Conservation (phyloP, 2,888 invertebrate genomes). For the Altica lythri region DNA sequence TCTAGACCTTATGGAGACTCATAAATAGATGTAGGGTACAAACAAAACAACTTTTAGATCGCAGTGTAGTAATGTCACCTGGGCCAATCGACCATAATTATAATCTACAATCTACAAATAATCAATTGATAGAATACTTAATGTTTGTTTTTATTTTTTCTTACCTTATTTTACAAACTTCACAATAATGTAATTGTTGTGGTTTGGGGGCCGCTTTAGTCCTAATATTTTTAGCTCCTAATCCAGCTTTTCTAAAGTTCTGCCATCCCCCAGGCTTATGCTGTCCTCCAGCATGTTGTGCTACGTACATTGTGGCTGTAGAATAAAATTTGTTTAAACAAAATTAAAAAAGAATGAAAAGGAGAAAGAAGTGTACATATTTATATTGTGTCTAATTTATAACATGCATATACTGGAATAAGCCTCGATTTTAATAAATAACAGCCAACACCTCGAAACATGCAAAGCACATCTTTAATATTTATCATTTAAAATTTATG, state of each 20-base stretch:
- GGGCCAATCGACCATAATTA: too few species aligned
- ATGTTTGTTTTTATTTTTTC: conserved; percentile 9
- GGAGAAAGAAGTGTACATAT: too few species aligned
- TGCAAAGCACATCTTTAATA: too few species aligned
- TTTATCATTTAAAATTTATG: too few species aligned
- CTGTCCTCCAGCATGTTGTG: conserved; percentile 69
- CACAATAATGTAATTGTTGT: conserved; percentile 95
- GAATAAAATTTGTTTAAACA: conserved; percentile 47
- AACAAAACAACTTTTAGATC: too few species aligned
- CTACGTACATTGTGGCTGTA: conserved; percentile 93
- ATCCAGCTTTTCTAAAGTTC: conserved; percentile 65
- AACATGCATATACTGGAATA: too few species aligned
- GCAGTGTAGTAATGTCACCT: too few species aligned
- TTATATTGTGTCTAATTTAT: too few species aligned
- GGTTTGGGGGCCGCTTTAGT: conserved; percentile 86
- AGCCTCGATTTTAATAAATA: neutral
- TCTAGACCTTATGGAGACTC: too few species aligned
- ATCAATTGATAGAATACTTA: neutral
- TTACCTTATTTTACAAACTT: conserved; percentile 96
- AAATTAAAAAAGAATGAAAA: too few species aligned
- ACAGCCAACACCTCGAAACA: conserved; percentile 3
- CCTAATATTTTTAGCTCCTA: conserved; percentile 67
- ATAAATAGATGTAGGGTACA: too few species aligned
- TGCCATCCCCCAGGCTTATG: conserved; percentile 64
- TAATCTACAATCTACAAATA: too few species aligned